These are phyloP conservation scores for Sinocyclocheilus anshuiensis DNA, from an alignment of 2,113 vertebrate species.

Conservation along the genomic window DNA sequence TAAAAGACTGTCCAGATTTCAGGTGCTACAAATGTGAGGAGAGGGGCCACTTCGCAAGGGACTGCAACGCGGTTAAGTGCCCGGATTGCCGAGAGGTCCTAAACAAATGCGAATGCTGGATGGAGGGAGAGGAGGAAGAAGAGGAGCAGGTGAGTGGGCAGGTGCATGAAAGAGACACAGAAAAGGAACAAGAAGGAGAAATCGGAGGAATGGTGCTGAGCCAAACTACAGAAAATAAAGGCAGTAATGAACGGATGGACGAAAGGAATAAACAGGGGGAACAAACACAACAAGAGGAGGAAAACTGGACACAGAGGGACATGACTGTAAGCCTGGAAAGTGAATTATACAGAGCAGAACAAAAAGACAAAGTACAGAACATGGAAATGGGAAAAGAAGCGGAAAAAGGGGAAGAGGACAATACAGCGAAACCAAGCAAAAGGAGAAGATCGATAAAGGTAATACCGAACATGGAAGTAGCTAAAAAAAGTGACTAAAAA, in stretches of 20 bases:
- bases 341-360: background rate
- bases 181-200: background rate
- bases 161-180: constrained; percentile 2
- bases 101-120: background rate
- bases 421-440: background rate
- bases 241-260: no score
- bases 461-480: background rate
- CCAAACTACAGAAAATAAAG: background rate
- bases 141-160: background rate
- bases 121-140: background rate
- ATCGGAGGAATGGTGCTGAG: background rate
- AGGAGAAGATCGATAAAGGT: background rate
- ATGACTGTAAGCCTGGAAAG: background rate
- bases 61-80: background rate
- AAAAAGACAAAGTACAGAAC: background rate
- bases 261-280: no score
- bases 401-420: background rate
- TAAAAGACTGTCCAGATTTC: background rate
- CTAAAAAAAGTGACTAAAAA: background rate
- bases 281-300: background rate
- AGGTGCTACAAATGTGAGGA: background rate
- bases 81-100: background rate
- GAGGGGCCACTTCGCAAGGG: background rate
- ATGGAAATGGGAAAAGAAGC: background rate
- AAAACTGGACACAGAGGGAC: background rate